A percentile compares a stretch with the other conserved stretches of the same genome.
Evolutionary conservation across 1,140 invertebrate genomes (phyloP).

Genomic region (Drosophila melanica): DNA sequence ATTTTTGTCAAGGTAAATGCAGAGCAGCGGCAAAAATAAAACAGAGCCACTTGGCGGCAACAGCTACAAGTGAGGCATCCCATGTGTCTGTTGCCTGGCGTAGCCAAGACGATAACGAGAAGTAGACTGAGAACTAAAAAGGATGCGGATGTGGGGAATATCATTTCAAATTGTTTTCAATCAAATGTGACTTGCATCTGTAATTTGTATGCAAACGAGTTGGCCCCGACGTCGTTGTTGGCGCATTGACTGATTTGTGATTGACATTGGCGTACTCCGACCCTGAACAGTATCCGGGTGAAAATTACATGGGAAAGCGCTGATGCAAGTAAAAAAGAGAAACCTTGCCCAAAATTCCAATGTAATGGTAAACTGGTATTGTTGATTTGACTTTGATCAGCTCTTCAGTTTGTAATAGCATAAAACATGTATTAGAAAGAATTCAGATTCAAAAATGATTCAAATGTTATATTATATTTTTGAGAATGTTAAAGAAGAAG

Average conservation of each 20-base stretch:
- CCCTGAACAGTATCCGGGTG: neutral
- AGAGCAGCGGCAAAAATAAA: slow-evolving; percentile 46
- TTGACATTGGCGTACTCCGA: slow-evolving; percentile 43
- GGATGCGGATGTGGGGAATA: slow-evolving; percentile 55
- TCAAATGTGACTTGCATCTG: slow-evolving; percentile 80
- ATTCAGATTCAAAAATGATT: neutral
- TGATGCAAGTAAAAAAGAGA: slow-evolving; percentile 11
- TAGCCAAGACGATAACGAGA: slow-evolving; percentile 10
- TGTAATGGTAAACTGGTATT: neutral
- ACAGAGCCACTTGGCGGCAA: slow-evolving; percentile 48
- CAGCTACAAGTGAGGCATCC: slow-evolving; percentile 8
- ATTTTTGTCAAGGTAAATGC: slow-evolving; percentile 32
- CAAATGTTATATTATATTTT: neutral
- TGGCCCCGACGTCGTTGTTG: slow-evolving; percentile 6
- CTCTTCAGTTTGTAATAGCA: neutral
- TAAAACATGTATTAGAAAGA: neutral
- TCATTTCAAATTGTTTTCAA: slow-evolving; percentile 81
- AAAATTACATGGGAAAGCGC: slow-evolving; percentile 9
- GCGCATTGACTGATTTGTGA: slow-evolving; percentile 65
- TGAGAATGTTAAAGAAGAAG: neutral
- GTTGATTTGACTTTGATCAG: slow-evolving; percentile 60
- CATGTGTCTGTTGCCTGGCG: slow-evolving; percentile 16
- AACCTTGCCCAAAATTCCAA: slow-evolving; percentile 6
- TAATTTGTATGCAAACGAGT: slow-evolving; percentile 78
- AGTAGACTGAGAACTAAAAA: neutral